These are phyloP conservation scores for Tauraco hartlaubi DNA, from an alignment of 2,797 vertebrate genomes.

Conservation along the genomic window DNA sequence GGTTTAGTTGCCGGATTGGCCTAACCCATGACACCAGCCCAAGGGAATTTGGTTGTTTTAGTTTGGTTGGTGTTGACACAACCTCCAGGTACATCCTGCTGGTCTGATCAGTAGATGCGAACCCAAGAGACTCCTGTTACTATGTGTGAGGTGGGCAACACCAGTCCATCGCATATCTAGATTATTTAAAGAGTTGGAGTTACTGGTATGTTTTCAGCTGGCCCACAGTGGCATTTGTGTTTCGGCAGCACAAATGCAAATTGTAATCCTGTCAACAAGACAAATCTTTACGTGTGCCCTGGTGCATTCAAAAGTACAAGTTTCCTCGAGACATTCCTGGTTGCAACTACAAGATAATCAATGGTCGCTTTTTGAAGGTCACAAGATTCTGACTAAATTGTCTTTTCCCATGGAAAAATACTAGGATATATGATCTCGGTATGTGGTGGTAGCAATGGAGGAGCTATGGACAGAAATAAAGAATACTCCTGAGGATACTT, in stretches of 20 bases:
- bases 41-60: neutral
- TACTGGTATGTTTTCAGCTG: neutral
- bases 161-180: neutral
- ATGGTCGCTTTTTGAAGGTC: neutral
- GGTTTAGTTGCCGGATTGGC: no score
- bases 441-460: neutral
- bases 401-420: slow-evolving; percentile 28
- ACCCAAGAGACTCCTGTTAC: neutral
- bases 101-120: neutral
- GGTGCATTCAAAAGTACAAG: neutral
- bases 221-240: neutral
- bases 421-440: neutral
- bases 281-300: neutral
- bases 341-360: neutral
- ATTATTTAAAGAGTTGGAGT: neutral
- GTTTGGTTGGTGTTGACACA: neutral
- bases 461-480: neutral
- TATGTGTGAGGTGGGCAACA: fast-evolving
- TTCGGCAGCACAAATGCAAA: slow-evolving; percentile 1
- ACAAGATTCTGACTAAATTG: neutral
- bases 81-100: neutral
- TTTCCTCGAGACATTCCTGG: neutral
- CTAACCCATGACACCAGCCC: neutral
- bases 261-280: neutral
- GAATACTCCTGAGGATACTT: slow-evolving; percentile 15